These are phyloP conservation scores for Micrasema minimum DNA, from an alignment of 1,140 invertebrate species.

Conservation along the genomic window DNA sequence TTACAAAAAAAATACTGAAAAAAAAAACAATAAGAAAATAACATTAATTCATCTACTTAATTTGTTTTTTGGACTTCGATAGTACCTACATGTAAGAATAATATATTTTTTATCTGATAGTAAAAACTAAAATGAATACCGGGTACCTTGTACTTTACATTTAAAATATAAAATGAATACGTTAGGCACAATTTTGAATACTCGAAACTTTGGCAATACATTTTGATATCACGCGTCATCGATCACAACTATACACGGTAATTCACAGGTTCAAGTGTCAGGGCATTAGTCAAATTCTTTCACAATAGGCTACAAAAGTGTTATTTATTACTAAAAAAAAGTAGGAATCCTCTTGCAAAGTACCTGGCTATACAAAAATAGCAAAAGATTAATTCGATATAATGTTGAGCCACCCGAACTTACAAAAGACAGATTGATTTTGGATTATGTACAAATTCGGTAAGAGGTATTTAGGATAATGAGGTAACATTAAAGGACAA, in stretches of 20 bases:
- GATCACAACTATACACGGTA: constrained; percentile 3
- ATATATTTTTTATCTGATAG: too few species aligned
- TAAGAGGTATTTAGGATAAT: constrained; percentile 48
- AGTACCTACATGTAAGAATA: too few species aligned
- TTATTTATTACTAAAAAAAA: constrained; percentile 10
- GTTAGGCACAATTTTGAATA: constrained; percentile 5
- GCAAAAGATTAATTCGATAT: constrained; percentile 17
- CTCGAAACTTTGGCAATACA: neutral
- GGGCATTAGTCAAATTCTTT: constrained; percentile 12
- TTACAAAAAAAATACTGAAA: too few species aligned
- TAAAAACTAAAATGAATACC: too few species aligned
- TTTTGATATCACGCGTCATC: constrained; percentile 7
- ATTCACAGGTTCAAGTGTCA: constrained; percentile 5
- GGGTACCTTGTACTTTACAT: too few species aligned
- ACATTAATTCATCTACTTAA: too few species aligned
- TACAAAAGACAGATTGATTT: constrained; percentile 40
- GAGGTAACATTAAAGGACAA: constrained; percentile 50
- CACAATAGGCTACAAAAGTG: constrained; percentile 10
- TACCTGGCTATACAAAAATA: too few species aligned
- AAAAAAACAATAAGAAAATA: too few species aligned
- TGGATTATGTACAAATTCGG: constrained; percentile 46
- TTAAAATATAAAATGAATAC: constrained; percentile 7
- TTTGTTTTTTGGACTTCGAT: too few species aligned
- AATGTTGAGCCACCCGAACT: neutral
- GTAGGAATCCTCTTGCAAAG: neutral